phyloP scores from a whole-genome alignment of 2,888 invertebrate species.

The Tricholauxania praeusta region DNA sequence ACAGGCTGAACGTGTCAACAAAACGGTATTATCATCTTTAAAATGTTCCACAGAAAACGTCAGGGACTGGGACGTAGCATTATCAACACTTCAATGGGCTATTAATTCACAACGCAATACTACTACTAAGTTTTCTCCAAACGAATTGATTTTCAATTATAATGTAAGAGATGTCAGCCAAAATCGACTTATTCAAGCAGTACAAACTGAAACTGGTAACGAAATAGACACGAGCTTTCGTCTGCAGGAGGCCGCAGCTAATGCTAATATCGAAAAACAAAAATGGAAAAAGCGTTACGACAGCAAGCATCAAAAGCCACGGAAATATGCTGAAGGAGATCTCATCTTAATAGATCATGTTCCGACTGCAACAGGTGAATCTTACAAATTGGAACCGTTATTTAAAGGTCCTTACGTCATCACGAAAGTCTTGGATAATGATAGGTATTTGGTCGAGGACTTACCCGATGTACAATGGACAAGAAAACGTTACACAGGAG shows the following conservation, averaged over 20 bases:
- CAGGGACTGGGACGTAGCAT: slow-evolving; percentile 27
- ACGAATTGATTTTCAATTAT: slow-evolving; percentile 28
- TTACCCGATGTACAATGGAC: slow-evolving; percentile 24
- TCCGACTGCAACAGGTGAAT: slow-evolving; percentile 8
- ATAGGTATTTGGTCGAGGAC: slow-evolving; percentile 34
- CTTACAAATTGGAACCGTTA: slow-evolving; percentile 31
- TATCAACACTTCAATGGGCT: slow-evolving; percentile 24
- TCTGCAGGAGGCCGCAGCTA: slow-evolving; percentile 22
- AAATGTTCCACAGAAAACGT: slow-evolving; percentile 23
- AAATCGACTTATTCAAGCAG: slow-evolving; percentile 25
- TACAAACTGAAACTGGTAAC: not conserved
- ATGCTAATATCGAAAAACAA: slow-evolving; percentile 33
- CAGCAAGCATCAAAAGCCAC: slow-evolving; percentile 10
- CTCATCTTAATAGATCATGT: slow-evolving; percentile 30
- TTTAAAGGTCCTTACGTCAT: slow-evolving; percentile 1
- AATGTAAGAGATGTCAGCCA: slow-evolving; percentile 16
- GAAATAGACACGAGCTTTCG: not conserved
- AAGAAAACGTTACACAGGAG: not conserved
- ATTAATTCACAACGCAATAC: slow-evolving; percentile 31
- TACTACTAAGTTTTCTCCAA: slow-evolving; percentile 21
- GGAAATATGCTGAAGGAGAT: slow-evolving; percentile 28
- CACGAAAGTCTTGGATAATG: slow-evolving; percentile 26
- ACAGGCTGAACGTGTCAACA: slow-evolving; percentile 27
- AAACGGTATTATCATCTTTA: slow-evolving; percentile 16
- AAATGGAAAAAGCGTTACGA: slow-evolving; percentile 35